phyloP scores from a whole-genome alignment of 2,797 vertebrate species.

The Discoglossus pictus region DNA sequence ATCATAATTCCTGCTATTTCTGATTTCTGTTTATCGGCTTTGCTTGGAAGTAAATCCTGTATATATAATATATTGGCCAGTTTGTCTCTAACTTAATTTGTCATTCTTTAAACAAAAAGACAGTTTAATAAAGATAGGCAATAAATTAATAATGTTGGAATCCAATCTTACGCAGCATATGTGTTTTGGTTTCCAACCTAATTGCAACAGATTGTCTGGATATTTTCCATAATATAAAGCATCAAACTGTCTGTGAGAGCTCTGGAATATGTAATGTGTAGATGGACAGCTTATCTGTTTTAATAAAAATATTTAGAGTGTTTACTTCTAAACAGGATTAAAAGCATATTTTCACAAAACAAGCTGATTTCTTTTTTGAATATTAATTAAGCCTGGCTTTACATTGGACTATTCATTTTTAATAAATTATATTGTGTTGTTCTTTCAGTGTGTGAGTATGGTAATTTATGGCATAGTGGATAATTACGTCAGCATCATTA shows the following conservation, averaged over 20 bases:
- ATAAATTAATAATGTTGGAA: slow-evolving; percentile 2
- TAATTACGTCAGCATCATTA: no score
- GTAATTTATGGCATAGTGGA: no score
- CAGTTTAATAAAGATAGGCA: not conserved
- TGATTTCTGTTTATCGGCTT: not conserved
- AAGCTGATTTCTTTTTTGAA: no score
- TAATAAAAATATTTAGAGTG: no score
- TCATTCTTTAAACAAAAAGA: not conserved
- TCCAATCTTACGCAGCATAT: not conserved
- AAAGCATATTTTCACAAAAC: no score
- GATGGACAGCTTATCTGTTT: not conserved
- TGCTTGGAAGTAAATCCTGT: not conserved
- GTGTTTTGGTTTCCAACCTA: not conserved
- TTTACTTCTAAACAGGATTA: no score
- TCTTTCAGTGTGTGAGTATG: no score
- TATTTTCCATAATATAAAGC: not conserved
- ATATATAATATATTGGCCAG: not conserved
- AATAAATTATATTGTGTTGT: no score
- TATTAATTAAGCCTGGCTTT: no score
- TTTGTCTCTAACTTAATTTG: not conserved
- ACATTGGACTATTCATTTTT: no score
- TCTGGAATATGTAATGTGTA: slow-evolving; percentile 17
- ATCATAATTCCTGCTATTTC: not conserved
- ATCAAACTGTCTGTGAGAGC: not conserved
- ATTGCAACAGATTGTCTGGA: slow-evolving; percentile 2